phyloP scores from a whole-genome alignment of 2,113 vertebrate species.

The Columba livia region DNA sequence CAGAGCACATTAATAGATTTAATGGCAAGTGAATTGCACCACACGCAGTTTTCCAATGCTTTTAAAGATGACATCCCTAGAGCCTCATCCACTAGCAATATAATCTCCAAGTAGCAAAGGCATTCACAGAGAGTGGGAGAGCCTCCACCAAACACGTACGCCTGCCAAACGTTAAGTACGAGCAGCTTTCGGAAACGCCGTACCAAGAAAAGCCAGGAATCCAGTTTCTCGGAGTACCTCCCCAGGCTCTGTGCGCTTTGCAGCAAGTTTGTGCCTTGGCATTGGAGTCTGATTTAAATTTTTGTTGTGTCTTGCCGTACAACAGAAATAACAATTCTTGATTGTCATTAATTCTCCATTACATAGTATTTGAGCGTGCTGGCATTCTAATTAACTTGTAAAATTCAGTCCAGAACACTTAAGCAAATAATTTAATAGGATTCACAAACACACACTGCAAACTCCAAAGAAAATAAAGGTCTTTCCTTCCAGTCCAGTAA shows the following conservation, averaged over 20 bases:
- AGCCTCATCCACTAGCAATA: not conserved
- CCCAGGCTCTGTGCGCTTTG: not conserved
- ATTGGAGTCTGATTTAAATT: not conserved
- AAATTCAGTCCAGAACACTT: not conserved
- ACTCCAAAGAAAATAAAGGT: not conserved
- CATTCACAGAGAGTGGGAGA: not conserved
- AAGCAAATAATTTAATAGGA: not conserved
- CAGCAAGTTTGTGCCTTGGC: not conserved
- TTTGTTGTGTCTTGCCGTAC: not conserved
- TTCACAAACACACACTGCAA: not conserved
- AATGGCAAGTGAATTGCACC: not conserved
- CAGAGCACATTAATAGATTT: not conserved
- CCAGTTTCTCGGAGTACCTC: not conserved
- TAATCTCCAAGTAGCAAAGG: not conserved
- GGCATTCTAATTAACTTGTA: conserved; percentile 5
- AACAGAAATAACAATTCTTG: not conserved
- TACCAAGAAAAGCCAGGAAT: not conserved
- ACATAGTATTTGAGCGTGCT: not conserved
- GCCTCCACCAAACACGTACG: not conserved
- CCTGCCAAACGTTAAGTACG: not conserved
- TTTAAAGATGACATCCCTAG: not conserved
- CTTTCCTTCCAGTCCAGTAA: not conserved
- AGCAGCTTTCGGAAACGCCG: not conserved
- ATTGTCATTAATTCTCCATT: conserved; percentile 3
- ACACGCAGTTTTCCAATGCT: not conserved